These are phyloP conservation scores for Plemyria rubiginata DNA, from an alignment of 2,888 invertebrate genomes.

Conservation along the genomic window DNA sequence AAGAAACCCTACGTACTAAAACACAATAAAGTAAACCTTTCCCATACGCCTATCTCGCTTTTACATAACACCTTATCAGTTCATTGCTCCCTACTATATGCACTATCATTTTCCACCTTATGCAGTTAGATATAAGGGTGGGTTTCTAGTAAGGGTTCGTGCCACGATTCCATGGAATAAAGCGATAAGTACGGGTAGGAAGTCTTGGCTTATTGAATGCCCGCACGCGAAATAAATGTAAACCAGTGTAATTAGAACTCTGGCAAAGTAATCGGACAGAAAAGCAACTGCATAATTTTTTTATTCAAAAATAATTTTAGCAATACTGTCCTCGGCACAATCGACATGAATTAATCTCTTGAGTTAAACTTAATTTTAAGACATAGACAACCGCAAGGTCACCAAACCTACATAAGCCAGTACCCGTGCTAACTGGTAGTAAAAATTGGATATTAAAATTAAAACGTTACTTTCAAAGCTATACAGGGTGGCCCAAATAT, in stretches of 20 bases:
- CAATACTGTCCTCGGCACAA: too few relatives aligned
- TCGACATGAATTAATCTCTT: too few relatives aligned
- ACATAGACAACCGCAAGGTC: too few relatives aligned
- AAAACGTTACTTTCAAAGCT: too few relatives aligned
- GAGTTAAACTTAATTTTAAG: too few relatives aligned
- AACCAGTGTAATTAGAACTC: constrained; percentile 34
- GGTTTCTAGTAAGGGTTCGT: constrained; percentile 22
- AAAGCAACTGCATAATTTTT: not conserved
- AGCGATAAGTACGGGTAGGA: constrained; percentile 40
- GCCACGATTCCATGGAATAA: constrained; percentile 38
- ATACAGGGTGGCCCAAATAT: too few relatives aligned
- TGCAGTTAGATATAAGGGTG: constrained; percentile 17
- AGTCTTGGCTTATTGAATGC: constrained; percentile 41
- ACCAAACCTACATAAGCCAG: too few relatives aligned
- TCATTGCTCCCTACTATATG: constrained; percentile 15
- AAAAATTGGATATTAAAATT: too few relatives aligned
- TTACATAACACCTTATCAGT: constrained; percentile 42
- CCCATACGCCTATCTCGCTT: constrained; percentile 28
- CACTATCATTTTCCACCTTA: constrained; percentile 26
- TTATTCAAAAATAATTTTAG: too few relatives aligned
- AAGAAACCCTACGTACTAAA: constrained; percentile 16
- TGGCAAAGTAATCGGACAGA: constrained; percentile 7
- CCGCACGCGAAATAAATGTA: constrained; percentile 42
- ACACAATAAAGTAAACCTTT: constrained; percentile 19
- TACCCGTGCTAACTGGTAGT: too few relatives aligned